These are phyloP conservation scores for Schmidtea mediterranea DNA, from an alignment of 1,140 invertebrate genomes.

Conservation along the genomic window DNA sequence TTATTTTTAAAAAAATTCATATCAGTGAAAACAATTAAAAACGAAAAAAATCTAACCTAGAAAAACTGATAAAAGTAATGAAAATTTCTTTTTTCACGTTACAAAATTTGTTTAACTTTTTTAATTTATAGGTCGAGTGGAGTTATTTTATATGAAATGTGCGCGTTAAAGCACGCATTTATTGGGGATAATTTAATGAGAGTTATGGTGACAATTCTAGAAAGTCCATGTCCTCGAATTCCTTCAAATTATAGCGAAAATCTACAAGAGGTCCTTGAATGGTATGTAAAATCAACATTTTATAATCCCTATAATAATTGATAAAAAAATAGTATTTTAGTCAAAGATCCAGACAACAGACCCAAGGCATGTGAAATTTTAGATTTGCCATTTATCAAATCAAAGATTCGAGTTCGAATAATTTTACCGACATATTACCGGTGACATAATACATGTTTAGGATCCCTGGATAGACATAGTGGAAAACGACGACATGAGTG, in stretches of 20 bases:
- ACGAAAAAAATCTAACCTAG: no score
- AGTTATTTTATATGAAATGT: constrained; percentile 24
- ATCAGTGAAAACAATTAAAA: no score
- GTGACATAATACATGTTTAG: neutral
- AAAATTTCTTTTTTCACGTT: no score
- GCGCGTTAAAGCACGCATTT: constrained; percentile 21
- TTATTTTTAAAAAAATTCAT: no score
- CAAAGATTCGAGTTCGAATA: constrained; percentile 4
- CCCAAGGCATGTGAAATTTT: constrained; percentile 21
- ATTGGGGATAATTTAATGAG: constrained; percentile 22
- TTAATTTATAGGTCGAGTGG: constrained; percentile 20
- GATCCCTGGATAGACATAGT: no score
- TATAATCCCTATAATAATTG: neutral
- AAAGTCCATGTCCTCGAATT: constrained; percentile 18
- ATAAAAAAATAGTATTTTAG: constrained; percentile 19
- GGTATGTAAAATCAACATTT: constrained; percentile 13
- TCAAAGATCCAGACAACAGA: constrained; percentile 19
- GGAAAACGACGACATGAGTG: neutral
- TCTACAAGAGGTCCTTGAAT: constrained; percentile 18
- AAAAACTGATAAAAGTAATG: no score
- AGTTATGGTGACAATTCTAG: constrained; percentile 28
- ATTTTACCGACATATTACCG: neutral
- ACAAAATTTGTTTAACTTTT: no score
- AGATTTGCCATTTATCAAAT: constrained; percentile 14
- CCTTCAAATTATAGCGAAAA: constrained; percentile 18